phyloP scores from a whole-genome alignment of 2,888 invertebrate species.

The Ectropis crepuscularia region DNA sequence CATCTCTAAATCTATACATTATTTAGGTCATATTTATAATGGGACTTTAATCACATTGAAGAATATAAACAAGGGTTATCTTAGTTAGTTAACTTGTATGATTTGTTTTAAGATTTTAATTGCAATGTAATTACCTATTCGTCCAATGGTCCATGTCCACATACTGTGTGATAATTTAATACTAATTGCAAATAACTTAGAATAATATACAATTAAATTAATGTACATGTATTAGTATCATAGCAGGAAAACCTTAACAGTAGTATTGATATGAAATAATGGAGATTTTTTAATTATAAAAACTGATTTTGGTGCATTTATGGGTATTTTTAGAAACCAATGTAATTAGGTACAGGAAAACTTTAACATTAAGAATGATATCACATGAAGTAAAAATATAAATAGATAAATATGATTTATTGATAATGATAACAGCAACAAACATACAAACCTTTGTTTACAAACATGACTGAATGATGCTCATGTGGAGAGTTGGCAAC shows the following conservation, averaged over 20 bases:
- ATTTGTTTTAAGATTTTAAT: not conserved
- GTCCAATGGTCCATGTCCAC: not conserved
- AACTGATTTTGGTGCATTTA: not conserved
- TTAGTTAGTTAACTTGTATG: no score
- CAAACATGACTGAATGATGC: slow-evolving; percentile 30
- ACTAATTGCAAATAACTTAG: no score
- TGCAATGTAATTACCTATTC: not conserved
- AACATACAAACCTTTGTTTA: slow-evolving; percentile 33
- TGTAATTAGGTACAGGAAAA: not conserved
- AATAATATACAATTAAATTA: no score
- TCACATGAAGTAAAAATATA: slow-evolving; percentile 1
- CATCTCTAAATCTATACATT: slow-evolving; percentile 14
- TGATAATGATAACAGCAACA: slow-evolving; percentile 16
- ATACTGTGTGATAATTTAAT: not conserved
- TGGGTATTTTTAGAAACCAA: no score
- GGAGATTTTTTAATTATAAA: not conserved
- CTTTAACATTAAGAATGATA: not conserved
- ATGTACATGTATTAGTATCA: no score
- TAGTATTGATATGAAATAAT: not conserved
- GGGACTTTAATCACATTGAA: not conserved
- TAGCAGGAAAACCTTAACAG: no score
- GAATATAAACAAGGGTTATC: not conserved
- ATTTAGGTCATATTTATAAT: slow-evolving; percentile 15
- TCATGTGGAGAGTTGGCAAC: slow-evolving; percentile 23
- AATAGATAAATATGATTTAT: slow-evolving; percentile 20